phyloP scores from a whole-genome alignment of 2,888 invertebrate species.

The Syrista parreyssii region DNA sequence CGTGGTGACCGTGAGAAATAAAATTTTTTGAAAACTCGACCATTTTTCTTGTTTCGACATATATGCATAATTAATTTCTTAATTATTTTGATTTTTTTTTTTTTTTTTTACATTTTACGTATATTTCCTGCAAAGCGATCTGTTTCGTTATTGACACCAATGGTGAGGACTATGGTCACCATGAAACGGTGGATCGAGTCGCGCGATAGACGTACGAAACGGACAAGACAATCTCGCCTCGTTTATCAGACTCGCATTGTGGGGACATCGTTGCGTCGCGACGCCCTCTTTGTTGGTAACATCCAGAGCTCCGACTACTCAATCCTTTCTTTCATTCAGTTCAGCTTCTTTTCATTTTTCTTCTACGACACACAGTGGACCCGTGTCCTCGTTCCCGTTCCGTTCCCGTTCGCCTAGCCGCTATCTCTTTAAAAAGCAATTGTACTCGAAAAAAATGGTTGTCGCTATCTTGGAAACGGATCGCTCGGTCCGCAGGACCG shows the following conservation, averaged over 20 bases:
- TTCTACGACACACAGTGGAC: conserved; percentile 23
- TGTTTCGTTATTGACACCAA: not conserved
- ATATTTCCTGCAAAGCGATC: not conserved
- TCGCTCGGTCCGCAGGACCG: conserved; percentile 25
- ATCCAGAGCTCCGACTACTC: conserved; percentile 57
- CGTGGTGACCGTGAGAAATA: not conserved
- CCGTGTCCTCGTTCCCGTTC: conserved; percentile 22
- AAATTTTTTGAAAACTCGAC: not conserved
- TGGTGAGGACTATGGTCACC: not conserved
- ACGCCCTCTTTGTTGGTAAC: conserved; percentile 63
- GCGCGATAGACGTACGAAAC: conserved; percentile 34
- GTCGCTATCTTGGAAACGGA: conserved; percentile 43
- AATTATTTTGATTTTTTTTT: not conserved
- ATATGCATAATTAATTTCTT: not conserved
- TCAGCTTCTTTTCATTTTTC: conserved; percentile 57
- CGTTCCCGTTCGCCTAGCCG: conserved; percentile 25
- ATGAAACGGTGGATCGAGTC: conserved; percentile 1
- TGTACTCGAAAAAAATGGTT: conserved; percentile 48
- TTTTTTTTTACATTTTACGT: not conserved
- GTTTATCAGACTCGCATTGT: conserved; percentile 64
- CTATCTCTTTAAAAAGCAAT: conserved; percentile 53
- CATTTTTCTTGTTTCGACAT: not conserved
- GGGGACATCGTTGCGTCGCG: conserved; percentile 54
- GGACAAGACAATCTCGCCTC: conserved; percentile 62
- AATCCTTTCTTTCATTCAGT: conserved; percentile 62